A percentile compares a stretch with the other conserved stretches of the same genome.
phyloP scores from a whole-genome alignment of 2,797 vertebrate species.

The Cossypha heuglini region DNA sequence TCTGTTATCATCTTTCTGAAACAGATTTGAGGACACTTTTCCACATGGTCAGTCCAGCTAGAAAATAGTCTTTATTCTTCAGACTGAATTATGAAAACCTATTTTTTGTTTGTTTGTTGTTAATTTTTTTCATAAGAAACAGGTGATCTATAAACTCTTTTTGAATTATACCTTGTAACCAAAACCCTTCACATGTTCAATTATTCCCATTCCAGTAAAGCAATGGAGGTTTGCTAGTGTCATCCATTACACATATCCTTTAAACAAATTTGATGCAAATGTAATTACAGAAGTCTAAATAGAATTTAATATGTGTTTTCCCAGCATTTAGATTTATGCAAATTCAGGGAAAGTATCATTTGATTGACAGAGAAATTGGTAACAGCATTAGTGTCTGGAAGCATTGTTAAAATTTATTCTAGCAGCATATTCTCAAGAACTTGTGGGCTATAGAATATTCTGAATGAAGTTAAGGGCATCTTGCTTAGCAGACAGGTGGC shows the following conservation, averaged over 20 bases:
- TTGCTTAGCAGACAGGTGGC: background rate
- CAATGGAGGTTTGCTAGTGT: background rate
- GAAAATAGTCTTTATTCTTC: background rate
- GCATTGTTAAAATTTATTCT: background rate
- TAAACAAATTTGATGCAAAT: slow-evolving; percentile 1
- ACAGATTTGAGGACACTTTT: background rate
- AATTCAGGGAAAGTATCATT: background rate
- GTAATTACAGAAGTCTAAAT: background rate
- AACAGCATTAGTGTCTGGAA: background rate
- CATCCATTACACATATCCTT: background rate
- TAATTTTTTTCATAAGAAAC: background rate
- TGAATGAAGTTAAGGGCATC: background rate
- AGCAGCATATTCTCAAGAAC: background rate
- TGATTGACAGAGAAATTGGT: background rate
- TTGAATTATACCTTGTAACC: background rate
- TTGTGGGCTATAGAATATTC: background rate
- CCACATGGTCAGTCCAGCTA: background rate
- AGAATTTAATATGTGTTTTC: background rate
- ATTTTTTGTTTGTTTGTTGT: background rate
- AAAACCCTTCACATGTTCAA: background rate
- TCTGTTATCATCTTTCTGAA: background rate
- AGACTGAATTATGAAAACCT: background rate
- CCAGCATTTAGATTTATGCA: background rate
- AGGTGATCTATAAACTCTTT: background rate
- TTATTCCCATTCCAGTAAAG: background rate